These are phyloP conservation scores for Arctia plantaginis DNA, from an alignment of 2,888 invertebrate species.

Conservation along the genomic window DNA sequence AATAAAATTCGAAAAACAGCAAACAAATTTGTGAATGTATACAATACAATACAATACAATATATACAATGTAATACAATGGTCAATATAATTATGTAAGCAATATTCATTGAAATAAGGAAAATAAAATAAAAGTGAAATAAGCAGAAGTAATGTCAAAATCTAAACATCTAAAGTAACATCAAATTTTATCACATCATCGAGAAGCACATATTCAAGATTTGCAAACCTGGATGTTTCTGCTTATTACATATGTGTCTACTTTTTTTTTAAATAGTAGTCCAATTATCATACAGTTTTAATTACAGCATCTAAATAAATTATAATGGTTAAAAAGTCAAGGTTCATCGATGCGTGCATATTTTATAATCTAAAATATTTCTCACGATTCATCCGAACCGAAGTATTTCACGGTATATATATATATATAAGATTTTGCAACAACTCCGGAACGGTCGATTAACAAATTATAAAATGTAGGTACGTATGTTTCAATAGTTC, in stretches of 20 bases:
- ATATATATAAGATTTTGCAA: constrained; percentile 51
- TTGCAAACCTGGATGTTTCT: not conserved
- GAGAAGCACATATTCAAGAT: not conserved
- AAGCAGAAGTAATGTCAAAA: too few relatives aligned
- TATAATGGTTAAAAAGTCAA: constrained; percentile 49
- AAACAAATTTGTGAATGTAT: too few relatives aligned
- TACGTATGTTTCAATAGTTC: constrained; percentile 25
- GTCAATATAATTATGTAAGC: too few relatives aligned
- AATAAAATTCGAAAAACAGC: too few relatives aligned
- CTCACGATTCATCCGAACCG: constrained; percentile 37
- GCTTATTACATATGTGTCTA: not conserved
- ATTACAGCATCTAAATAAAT: constrained; percentile 29
- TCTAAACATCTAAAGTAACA: too few relatives aligned
- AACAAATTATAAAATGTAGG: constrained; percentile 40
- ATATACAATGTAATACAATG: too few relatives aligned
- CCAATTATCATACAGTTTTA: constrained; percentile 35
- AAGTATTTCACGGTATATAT: constrained; percentile 36
- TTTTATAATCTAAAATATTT: constrained; percentile 34
- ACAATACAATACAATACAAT: too few relatives aligned
- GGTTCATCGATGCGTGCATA: constrained; percentile 31
- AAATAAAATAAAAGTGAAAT: too few relatives aligned
- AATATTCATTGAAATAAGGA: too few relatives aligned
- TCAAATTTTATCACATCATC: too few relatives aligned
- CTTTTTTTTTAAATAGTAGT: constrained; percentile 12
- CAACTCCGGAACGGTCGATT: constrained; percentile 40